Evolutionary conservation across 2,888 invertebrate genomes (phyloP), one percentile per base, ranked within the genome.

Genomic region (Arge pagana): DNA sequence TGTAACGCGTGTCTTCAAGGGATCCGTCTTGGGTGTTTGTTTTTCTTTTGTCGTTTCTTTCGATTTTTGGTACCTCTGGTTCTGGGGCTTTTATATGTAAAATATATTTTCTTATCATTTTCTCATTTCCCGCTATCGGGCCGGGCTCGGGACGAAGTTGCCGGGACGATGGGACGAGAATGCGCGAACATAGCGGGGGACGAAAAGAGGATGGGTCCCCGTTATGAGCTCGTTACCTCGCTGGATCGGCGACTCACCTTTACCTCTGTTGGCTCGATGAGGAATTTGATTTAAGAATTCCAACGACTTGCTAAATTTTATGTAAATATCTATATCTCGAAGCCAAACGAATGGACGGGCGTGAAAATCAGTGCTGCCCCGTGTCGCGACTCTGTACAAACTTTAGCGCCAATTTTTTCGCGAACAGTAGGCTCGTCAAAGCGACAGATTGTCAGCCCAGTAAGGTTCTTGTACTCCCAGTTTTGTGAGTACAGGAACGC

Each of bases 251-350:
- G 60, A 62, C 61, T 59, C 59, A 62, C 59, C 63, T 62, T 61
- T 63, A 50, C 52, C 53, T 40, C 50, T 45, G 60, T 61, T 67
- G 61, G 65, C 63, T 61, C 65, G 70, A 71, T 68, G 66, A 71
- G 66, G 68, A 72, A 72, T 71, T 72, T 70, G 70, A 72, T 71
- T 70, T 68, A 67, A 70, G 71, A 69, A 71, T 71, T 68, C 70
- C 70, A 62, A 61, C 62, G 65, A 65, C 65, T 68, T 63, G 65
- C 57, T 43, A 31, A 43, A 43, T 43, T 43, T 31, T 43, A 43
- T 45, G 45, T 24, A 45, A 45, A 45, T 45, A 45, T 43, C 18
- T n/a, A n/a, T n/a, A n/a, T n/a, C n/a, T n/a, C n/a, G n/a, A n/a
- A n/a, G n/a, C 15, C 43, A 19, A 42, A 42, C 8, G 19, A 42